Conservation (phyloP, 1,140 invertebrate species). For the Macrobrachium nipponense region DNA sequence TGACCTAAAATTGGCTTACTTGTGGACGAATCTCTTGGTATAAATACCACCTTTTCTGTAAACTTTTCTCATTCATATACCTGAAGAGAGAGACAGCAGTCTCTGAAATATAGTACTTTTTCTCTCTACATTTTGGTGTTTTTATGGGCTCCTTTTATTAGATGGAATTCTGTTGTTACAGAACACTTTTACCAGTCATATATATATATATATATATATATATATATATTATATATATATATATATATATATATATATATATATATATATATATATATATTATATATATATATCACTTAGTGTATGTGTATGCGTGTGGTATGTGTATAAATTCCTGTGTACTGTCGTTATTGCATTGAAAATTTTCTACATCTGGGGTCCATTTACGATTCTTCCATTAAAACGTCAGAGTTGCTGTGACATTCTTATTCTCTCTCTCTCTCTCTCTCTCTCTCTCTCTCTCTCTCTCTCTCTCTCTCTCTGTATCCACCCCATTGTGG, state of each 20-base stretch:
- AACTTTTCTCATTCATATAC: no score
- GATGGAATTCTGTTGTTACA: no score
- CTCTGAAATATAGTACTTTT: no score
- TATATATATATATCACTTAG: background rate
- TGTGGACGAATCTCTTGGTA: no score
- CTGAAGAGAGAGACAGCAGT: no score
- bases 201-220: slow-evolving; percentile 23
- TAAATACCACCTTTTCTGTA: no score
- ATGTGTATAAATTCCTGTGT: background rate
- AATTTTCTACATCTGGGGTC: background rate
- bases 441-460: background rate
- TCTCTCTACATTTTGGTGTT: no score
- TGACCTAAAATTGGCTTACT: no score
- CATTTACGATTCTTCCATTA: background rate
- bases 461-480: background rate
- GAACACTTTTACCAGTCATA: no score
- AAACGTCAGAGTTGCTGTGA: background rate
- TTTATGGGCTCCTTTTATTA: no score
- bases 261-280: slow-evolving; percentile 7
- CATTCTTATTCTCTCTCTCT: background rate
- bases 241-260: slow-evolving; percentile 22
- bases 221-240: slow-evolving; percentile 34
- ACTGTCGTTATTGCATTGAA: background rate
- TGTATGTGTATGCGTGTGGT: slow-evolving; percentile 18
- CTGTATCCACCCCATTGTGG: background rate